phyloP scores from a whole-genome alignment of 1,140 invertebrate genomes.

The Drosophila ficusphila region DNA sequence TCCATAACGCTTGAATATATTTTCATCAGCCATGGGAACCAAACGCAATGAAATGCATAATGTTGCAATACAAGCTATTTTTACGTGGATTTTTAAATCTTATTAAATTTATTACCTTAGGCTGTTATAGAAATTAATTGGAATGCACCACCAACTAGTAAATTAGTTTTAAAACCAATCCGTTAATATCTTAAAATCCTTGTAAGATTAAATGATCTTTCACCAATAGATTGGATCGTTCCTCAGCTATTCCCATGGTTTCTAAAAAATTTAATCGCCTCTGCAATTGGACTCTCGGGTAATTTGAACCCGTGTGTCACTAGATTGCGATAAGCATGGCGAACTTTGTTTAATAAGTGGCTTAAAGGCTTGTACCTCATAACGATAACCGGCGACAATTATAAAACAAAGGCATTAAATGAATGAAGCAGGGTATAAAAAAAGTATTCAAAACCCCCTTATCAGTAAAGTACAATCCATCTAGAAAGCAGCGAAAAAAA shows the following conservation, averaged over 20 bases:
- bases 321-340: constrained; percentile 40
- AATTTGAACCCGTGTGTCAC: constrained; percentile 32
- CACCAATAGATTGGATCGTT: background rate
- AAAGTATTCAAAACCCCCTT: constrained; percentile 27
- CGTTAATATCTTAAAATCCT: too few relatives aligned
- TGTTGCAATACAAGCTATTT: too few relatives aligned
- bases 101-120: too few relatives aligned
- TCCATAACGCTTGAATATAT: background rate
- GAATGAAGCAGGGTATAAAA: constrained; percentile 9
- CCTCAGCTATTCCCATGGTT: constrained; percentile 1
- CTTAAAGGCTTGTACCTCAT: constrained; percentile 39
- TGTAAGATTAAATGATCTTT: too few relatives aligned
- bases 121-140: too few relatives aligned
- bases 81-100: too few relatives aligned
- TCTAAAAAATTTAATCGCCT: constrained; percentile 5
- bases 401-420: constrained; percentile 49
- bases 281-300: constrained; percentile 10
- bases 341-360: constrained; percentile 37
- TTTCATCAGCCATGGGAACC: background rate
- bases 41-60: too few relatives aligned
- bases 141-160: too few relatives aligned
- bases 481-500: constrained; percentile 19
- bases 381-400: constrained; percentile 48
- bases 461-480: constrained; percentile 20
- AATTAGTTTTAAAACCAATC: too few relatives aligned